A percentile compares a stretch with the other conserved stretches of the same genome.
phyloP scores from a whole-genome alignment of 2,888 invertebrate genomes.

The Eucriotettix oculatus region DNA sequence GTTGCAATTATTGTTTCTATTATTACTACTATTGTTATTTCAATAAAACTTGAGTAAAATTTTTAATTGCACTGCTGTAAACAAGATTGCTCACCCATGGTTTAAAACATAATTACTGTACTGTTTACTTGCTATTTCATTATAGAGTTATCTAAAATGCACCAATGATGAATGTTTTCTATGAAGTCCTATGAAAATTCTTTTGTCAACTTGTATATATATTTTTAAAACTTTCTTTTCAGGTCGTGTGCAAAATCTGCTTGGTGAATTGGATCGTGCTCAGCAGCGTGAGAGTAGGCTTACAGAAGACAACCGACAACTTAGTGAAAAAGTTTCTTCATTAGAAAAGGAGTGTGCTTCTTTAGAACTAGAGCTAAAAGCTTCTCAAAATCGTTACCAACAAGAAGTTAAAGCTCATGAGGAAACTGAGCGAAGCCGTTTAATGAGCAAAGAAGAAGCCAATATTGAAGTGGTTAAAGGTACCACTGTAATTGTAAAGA shows the following conservation, averaged over 20 bases:
- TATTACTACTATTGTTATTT: too few species aligned
- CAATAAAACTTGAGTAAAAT: too few species aligned
- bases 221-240: background rate
- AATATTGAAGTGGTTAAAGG: conserved; percentile 86
- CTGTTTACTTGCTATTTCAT: too few species aligned
- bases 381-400: conserved; percentile 65
- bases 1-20: too few species aligned
- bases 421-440: conserved; percentile 68
- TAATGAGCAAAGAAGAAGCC: conserved; percentile 79
- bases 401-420: conserved; percentile 79
- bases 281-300: conserved; percentile 44
- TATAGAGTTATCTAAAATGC: too few species aligned
- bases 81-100: too few species aligned
- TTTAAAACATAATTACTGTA: too few species aligned
- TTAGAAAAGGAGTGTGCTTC: conserved; percentile 82
- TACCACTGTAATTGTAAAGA: conserved; percentile 19
- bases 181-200: background rate
- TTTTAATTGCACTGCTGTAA: too few species aligned
- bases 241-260: conserved; percentile 35
- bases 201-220: background rate
- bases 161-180: too few species aligned
- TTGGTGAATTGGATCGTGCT: conserved; percentile 45
- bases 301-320: conserved; percentile 58
- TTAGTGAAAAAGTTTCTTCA: conserved; percentile 64
- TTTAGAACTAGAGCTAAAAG: conserved; percentile 66